Evolutionary conservation across 1,140 invertebrate species (phyloP).

Genomic region (Argopecten irradians): DNA sequence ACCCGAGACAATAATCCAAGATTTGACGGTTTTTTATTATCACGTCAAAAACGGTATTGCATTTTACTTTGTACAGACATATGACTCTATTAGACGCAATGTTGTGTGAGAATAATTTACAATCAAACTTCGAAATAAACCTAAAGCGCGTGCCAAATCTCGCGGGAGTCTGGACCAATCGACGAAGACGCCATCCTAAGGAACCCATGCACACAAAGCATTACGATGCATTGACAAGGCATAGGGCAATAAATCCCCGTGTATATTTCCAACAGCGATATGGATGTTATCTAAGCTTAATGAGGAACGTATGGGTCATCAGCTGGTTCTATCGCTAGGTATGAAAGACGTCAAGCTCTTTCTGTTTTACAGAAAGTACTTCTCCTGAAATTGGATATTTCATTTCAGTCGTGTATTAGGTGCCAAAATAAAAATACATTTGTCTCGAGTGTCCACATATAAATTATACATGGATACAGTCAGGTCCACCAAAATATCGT

Average conservation of each 20-base stretch:
- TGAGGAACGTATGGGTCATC: too few relatives aligned
- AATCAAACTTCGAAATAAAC: not conserved
- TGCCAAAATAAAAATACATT: too few relatives aligned
- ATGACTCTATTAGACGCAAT: not conserved
- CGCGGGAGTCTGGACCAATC: not conserved
- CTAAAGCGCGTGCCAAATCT: not conserved
- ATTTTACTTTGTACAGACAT: not conserved
- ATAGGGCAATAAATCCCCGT: not conserved
- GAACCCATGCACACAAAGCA: not conserved
- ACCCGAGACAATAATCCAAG: not conserved
- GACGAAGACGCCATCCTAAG: not conserved
- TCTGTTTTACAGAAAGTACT: too few relatives aligned
- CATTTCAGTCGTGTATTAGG: too few relatives aligned
- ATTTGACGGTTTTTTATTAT: slow-evolving; percentile 23
- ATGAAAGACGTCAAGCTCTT: too few relatives aligned
- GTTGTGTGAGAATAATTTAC: slow-evolving; percentile 18
- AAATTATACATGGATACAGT: too few relatives aligned
- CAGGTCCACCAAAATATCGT: too few relatives aligned
- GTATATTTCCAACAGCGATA: not conserved
- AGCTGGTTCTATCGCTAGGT: too few relatives aligned
- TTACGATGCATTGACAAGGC: not conserved
- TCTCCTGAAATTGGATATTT: too few relatives aligned
- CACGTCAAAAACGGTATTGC: not conserved
- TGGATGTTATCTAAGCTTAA: not conserved
- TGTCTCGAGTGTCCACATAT: too few relatives aligned